Percentiles rank a stretch among this genome's conserved stretches.
Conservation (phyloP, 2,888 invertebrate genomes). For the Argyresthia albistria region DNA sequence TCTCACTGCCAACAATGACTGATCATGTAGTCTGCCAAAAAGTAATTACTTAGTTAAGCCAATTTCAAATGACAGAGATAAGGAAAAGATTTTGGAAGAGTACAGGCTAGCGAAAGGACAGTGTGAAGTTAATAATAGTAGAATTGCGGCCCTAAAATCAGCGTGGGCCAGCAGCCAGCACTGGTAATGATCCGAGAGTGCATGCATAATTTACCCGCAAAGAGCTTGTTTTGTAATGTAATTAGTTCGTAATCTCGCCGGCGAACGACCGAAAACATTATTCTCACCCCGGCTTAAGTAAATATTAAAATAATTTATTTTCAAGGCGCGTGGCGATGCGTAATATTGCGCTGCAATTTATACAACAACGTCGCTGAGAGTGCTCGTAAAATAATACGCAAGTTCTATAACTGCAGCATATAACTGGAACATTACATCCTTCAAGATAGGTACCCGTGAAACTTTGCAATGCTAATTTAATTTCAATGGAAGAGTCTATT, state of each 20-base stretch:
- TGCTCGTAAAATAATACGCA: neutral
- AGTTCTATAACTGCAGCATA: neutral
- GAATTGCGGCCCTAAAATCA: too few relatives aligned
- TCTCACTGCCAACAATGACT: too few relatives aligned
- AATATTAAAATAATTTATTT: constrained; percentile 69
- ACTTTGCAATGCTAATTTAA: constrained; percentile 69
- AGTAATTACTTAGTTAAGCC: too few relatives aligned
- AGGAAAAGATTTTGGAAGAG: too few relatives aligned
- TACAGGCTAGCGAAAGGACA: too few relatives aligned
- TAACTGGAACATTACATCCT: neutral
- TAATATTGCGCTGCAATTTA: constrained; percentile 18
- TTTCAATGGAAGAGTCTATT: constrained; percentile 40
- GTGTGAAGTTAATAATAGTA: too few relatives aligned
- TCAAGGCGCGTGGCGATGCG: constrained; percentile 30
- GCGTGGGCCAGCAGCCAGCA: constrained; percentile 31
- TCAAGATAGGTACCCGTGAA: neutral
- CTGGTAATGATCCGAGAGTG: constrained; percentile 68
- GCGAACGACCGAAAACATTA: constrained; percentile 62
- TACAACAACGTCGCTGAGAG: neutral
- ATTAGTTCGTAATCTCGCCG: constrained; percentile 69
- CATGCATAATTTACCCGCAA: constrained; percentile 69
- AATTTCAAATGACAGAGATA: too few relatives aligned
- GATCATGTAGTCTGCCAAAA: too few relatives aligned
- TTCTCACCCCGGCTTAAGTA: constrained; percentile 39
- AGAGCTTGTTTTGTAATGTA: constrained; percentile 69